phyloP scores from a whole-genome alignment of 2,888 invertebrate genomes.

The Apodemia zela region DNA sequence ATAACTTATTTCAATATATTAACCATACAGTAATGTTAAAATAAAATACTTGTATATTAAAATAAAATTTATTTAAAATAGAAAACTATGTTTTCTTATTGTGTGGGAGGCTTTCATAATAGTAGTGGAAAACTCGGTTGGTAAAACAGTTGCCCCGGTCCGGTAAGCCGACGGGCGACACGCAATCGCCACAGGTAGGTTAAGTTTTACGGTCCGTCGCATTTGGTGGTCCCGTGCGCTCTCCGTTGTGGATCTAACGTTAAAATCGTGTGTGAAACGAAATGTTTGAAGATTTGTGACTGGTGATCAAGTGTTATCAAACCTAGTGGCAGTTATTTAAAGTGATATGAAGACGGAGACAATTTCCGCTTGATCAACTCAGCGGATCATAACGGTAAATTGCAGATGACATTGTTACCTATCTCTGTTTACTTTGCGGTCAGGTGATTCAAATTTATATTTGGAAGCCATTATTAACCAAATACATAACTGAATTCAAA shows the following conservation, averaged over 20 bases:
- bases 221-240: conserved; percentile 71
- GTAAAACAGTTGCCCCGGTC: conserved; percentile 59
- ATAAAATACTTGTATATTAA: neutral
- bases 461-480: neutral
- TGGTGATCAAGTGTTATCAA: conserved; percentile 65
- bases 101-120: conserved; percentile 15
- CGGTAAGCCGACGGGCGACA: conserved; percentile 60
- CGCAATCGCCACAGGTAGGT: conserved; percentile 79
- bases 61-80: neutral
- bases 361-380: conserved; percentile 49
- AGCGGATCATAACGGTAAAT: conserved; percentile 77
- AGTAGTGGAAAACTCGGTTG: conserved; percentile 57
- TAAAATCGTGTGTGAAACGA: conserved; percentile 46
- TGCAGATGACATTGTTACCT: conserved; percentile 62
- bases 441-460: conserved; percentile 59
- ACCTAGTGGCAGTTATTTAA: conserved; percentile 52
- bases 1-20: neutral
- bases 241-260: conserved; percentile 60
- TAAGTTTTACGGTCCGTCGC: conserved; percentile 76
- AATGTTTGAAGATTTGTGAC: conserved; percentile 63
- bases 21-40: neutral
- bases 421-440: conserved; percentile 64
- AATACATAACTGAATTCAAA: neutral
- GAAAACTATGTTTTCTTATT: neutral
- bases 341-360: conserved; percentile 58